Evolutionary conservation across 2,797 vertebrate genomes (phyloP).

Genomic region (Caiman crocodilus): DNA sequence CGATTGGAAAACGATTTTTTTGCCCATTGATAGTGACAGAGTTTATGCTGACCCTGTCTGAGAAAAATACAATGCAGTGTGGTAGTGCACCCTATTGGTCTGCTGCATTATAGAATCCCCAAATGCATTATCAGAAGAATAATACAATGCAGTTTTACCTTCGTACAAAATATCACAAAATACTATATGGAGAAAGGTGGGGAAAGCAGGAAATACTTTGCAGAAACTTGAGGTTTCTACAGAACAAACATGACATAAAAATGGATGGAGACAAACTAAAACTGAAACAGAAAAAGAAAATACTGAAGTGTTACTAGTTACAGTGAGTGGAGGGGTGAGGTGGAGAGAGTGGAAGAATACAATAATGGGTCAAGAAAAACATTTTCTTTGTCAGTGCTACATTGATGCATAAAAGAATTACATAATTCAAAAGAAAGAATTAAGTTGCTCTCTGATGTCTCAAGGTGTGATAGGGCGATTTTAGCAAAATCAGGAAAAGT

Average conservation of each 20-base stretch:
- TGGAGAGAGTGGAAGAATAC: neutral
- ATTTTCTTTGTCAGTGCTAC: neutral
- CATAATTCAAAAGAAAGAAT: neutral
- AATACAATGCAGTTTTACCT: neutral
- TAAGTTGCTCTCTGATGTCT: neutral
- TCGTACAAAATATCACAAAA: neutral
- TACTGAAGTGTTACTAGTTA: neutral
- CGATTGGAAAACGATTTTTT: constrained; percentile 35
- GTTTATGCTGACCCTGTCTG: neutral
- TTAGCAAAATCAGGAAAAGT: neutral
- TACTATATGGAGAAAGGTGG: rapidly evolving
- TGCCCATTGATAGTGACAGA: neutral
- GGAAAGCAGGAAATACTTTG: neutral
- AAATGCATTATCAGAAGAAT: neutral
- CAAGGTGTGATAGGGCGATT: rapidly evolving
- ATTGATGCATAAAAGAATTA: neutral
- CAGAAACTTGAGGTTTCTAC: neutral
- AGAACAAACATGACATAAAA: neutral
- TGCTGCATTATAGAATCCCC: neutral
- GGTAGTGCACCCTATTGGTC: constrained; percentile 79
- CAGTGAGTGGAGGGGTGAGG: neutral
- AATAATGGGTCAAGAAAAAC: neutral
- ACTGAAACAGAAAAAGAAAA: neutral
- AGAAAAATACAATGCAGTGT: neutral
- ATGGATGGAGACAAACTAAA: neutral